Percentiles rank a stretch among this genome's conserved stretches.
Evolutionary conservation across 1,140 invertebrate genomes (phyloP).

Genomic region (Spodoptera litura): DNA sequence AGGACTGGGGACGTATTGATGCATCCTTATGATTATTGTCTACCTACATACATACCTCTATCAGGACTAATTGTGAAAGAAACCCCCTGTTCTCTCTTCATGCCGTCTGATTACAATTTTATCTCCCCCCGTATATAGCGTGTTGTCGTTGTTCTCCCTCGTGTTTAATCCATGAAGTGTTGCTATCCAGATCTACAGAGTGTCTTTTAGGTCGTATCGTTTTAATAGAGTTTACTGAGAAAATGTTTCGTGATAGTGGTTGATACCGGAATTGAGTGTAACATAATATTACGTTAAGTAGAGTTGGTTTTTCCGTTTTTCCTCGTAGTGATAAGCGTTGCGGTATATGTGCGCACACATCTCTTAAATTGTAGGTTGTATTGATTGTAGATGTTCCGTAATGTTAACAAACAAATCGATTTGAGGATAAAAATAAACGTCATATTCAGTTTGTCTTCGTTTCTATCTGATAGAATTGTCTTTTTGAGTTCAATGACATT

Average conservation of each 20-base stretch:
- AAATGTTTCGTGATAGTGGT: background rate
- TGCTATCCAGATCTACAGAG: background rate
- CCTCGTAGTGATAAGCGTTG: too few relatives aligned
- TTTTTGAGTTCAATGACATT: too few relatives aligned
- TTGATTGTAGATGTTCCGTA: too few relatives aligned
- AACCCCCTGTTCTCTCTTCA: background rate
- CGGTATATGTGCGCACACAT: too few relatives aligned
- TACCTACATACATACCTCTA: background rate
- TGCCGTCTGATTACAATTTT: slow-evolving; percentile 31
- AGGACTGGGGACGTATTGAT: slow-evolving; percentile 41
- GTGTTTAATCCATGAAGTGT: slow-evolving; percentile 33
- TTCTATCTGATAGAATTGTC: too few relatives aligned
- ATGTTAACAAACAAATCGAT: too few relatives aligned
- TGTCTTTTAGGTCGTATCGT: slow-evolving; percentile 7
- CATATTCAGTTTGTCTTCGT: too few relatives aligned
- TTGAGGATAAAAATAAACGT: too few relatives aligned
- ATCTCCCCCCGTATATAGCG: slow-evolving; percentile 22
- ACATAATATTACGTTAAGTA: background rate
- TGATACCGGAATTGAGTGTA: background rate
- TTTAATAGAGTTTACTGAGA: background rate
- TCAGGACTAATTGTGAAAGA: slow-evolving; percentile 15
- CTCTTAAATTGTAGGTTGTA: too few relatives aligned
- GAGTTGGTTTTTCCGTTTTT: too few relatives aligned
- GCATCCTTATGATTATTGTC: slow-evolving; percentile 38
- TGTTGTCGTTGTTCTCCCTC: slow-evolving; percentile 15